Percentiles rank a stretch among this genome's conserved stretches.
phyloP scores from a whole-genome alignment of 2,797 vertebrate species.

The Serranus cabrilla region DNA sequence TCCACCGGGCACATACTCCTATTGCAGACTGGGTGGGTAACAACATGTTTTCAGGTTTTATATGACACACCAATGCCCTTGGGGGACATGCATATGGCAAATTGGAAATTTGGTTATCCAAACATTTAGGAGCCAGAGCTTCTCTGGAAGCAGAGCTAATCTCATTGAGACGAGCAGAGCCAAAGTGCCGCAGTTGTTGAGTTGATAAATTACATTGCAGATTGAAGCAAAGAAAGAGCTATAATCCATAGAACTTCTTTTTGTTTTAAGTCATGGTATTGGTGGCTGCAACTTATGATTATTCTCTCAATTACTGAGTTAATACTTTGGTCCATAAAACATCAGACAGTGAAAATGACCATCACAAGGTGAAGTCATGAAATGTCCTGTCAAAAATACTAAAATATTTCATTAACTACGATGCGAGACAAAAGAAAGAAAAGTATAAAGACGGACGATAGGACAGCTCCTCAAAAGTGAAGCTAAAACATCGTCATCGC shows the following conservation, averaged over 20 bases:
- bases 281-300: not conserved
- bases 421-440: not conserved
- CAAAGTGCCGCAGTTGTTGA: constrained; percentile 7
- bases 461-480: too few relatives aligned
- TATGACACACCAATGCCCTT: constrained; percentile 37
- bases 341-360: not conserved
- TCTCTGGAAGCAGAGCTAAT: constrained; percentile 44
- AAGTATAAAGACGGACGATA: too few relatives aligned
- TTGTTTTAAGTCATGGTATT: not conserved
- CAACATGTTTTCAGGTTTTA: constrained; percentile 50
- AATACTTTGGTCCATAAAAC: not conserved
- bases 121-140: constrained; percentile 51
- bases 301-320: not conserved
- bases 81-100: constrained; percentile 50
- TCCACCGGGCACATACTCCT: constrained; percentile 30
- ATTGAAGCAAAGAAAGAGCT: not conserved
- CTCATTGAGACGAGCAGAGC: constrained; percentile 44
- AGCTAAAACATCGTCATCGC: too few relatives aligned
- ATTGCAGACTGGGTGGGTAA: constrained; percentile 49
- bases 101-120: constrained; percentile 69
- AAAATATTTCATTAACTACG: not conserved
- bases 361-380: not conserved
- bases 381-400: not conserved
- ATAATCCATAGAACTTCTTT: not conserved
- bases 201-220: constrained; percentile 19